phyloP scores from a whole-genome alignment of 2,113 vertebrate species.

The Scophthalmus maximus region DNA sequence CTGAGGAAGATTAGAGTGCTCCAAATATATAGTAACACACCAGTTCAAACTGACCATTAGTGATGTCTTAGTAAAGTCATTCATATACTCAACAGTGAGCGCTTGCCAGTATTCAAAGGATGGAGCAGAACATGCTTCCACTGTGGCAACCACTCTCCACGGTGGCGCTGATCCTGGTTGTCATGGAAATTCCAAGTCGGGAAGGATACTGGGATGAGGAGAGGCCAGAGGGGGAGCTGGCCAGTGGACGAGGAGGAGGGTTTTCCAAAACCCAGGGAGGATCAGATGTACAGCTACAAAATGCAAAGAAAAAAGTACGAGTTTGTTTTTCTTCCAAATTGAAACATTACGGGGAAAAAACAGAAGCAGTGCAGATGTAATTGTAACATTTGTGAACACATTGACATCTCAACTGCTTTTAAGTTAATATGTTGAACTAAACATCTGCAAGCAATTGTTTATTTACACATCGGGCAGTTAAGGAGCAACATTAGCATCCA shows the following conservation, averaged over 20 bases:
- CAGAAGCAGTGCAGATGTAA: background rate
- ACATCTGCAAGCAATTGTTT: too few relatives aligned
- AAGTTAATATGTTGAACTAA: too few relatives aligned
- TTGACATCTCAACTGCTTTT: too few relatives aligned
- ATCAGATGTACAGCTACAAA: slow-evolving; percentile 53
- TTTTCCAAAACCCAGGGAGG: slow-evolving; percentile 83
- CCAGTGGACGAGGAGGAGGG: slow-evolving; percentile 85
- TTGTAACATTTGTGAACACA: background rate
- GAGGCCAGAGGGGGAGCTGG: slow-evolving; percentile 73
- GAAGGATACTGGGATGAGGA: slow-evolving; percentile 74
- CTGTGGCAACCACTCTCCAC: slow-evolving; percentile 88
- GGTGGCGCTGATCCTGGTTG: slow-evolving; percentile 86
- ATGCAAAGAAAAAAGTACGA: background rate
- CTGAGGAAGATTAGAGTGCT: background rate
- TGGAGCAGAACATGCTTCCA: slow-evolving; percentile 87
- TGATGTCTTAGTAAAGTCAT: background rate
- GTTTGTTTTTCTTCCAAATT: background rate
- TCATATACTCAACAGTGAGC: background rate
- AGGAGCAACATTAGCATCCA: too few relatives aligned
- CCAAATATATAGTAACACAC: background rate
- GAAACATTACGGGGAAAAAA: background rate
- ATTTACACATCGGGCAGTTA: too few relatives aligned
- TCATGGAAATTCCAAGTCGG: slow-evolving; percentile 83
- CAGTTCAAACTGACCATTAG: background rate
- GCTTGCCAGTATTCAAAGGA: slow-evolving; percentile 80